Percentiles rank a stretch among this genome's conserved stretches.
phyloP scores from a whole-genome alignment of 1,140 invertebrate genomes.

The Lepidurus couesii region DNA sequence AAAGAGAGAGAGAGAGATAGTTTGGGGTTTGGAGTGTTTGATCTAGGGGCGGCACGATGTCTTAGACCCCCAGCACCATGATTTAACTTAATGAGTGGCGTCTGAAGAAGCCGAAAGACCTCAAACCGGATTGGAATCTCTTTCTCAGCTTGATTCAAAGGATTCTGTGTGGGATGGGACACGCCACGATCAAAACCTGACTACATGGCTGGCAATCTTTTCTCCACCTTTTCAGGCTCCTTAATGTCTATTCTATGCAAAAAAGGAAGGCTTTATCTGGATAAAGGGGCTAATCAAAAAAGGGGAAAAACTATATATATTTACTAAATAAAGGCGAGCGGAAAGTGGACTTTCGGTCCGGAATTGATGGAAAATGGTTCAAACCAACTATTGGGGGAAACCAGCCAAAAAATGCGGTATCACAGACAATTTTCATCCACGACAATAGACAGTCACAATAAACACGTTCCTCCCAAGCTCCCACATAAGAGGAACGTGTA shows the following conservation, averaged over 20 bases:
- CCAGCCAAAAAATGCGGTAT: too few relatives aligned
- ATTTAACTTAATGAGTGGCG: constrained; percentile 22
- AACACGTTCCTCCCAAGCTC: too few relatives aligned
- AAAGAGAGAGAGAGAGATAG: background rate
- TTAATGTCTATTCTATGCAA: constrained; percentile 6
- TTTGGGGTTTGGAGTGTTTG: constrained; percentile 21
- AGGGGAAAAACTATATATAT: background rate
- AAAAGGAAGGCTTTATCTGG: background rate
- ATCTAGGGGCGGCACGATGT: constrained; percentile 20
- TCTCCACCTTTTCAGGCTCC: constrained; percentile 5
- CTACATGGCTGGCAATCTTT: constrained; percentile 17
- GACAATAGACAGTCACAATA: too few relatives aligned
- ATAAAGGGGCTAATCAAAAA: constrained; percentile 6
- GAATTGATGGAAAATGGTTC: too few relatives aligned
- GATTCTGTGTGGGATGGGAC: constrained; percentile 17
- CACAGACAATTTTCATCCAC: too few relatives aligned
- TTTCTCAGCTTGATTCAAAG: constrained; percentile 22
- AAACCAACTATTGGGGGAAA: too few relatives aligned
- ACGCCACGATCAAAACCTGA: constrained; percentile 21
- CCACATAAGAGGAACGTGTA: too few relatives aligned
- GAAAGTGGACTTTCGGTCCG: background rate
- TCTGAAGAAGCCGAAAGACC: constrained; percentile 21
- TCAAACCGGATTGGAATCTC: constrained; percentile 18
- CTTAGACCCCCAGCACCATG: constrained; percentile 20
- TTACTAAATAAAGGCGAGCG: background rate